A percentile compares a stretch with the other conserved stretches of the same genome.
phyloP scores from a whole-genome alignment of 1,140 invertebrate genomes.

The Ips typographus region DNA sequence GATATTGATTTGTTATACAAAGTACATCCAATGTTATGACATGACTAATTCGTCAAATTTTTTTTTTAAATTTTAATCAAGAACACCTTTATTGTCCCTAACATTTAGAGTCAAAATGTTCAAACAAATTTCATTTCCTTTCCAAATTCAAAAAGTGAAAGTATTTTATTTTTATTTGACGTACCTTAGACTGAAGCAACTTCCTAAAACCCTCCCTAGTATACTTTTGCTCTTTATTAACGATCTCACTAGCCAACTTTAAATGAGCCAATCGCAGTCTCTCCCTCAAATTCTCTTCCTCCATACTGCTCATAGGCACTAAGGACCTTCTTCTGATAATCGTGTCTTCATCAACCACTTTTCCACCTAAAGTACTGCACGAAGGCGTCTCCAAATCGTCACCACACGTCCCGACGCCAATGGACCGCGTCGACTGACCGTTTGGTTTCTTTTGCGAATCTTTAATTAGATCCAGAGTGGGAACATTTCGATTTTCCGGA shows the following conservation, averaged over 20 bases:
- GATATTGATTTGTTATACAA: no score
- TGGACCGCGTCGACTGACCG: conserved; percentile 28
- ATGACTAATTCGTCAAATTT: no score
- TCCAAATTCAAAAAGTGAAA: not conserved
- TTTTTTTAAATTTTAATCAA: no score
- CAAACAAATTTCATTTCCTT: not conserved
- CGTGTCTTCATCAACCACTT: conserved; percentile 39
- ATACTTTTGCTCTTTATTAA: conserved; percentile 60
- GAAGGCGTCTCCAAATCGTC: conserved; percentile 12
- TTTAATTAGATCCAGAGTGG: conserved; percentile 30
- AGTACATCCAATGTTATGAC: no score
- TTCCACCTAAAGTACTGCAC: not conserved
- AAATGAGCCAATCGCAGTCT: conserved; percentile 57
- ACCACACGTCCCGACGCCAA: conserved; percentile 35
- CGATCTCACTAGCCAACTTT: conserved; percentile 64
- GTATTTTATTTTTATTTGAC: conserved; percentile 22
- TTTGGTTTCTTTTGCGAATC: conserved; percentile 13
- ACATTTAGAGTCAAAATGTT: not conserved
- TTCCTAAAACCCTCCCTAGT: conserved; percentile 62
- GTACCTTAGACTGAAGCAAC: conserved; percentile 68
- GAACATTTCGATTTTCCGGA: not conserved
- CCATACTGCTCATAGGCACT: conserved; percentile 62
- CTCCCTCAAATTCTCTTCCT: conserved; percentile 65
- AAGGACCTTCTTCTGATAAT: conserved; percentile 41
- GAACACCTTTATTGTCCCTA: no score